These are phyloP conservation scores for Criorhina ranunculi DNA, from an alignment of 2,888 invertebrate species.

Conservation along the genomic window DNA sequence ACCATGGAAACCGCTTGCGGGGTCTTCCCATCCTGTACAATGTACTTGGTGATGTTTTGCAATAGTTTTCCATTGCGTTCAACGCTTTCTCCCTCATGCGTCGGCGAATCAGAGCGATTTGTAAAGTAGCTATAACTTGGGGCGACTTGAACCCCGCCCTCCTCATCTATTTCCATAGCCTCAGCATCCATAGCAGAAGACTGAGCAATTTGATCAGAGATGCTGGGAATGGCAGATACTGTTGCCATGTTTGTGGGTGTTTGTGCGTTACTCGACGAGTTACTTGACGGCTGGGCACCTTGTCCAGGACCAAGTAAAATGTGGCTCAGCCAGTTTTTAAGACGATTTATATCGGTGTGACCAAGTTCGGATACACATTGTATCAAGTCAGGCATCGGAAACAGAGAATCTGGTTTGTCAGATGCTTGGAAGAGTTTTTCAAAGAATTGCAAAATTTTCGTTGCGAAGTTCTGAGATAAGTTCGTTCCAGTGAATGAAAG, in stretches of 20 bases:
- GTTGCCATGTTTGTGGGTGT: slow-evolving; percentile 85
- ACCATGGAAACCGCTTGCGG: slow-evolving; percentile 83
- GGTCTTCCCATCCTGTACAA: slow-evolving; percentile 88
- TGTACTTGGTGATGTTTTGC: slow-evolving; percentile 89
- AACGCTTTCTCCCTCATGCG: slow-evolving; percentile 79
- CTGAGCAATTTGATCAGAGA: slow-evolving; percentile 83
- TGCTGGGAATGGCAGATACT: slow-evolving; percentile 84
- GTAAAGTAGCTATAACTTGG: slow-evolving; percentile 84
- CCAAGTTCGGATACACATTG: slow-evolving; percentile 88
- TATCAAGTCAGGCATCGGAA: slow-evolving; percentile 88
- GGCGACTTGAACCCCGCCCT: slow-evolving; percentile 82
- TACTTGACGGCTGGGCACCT: slow-evolving; percentile 82
- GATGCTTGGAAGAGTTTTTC: slow-evolving; percentile 89
- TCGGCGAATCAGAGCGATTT: slow-evolving; percentile 84
- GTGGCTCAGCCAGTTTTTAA: slow-evolving; percentile 88
- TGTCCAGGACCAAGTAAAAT: slow-evolving; percentile 87
- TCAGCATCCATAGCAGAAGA: slow-evolving; percentile 81
- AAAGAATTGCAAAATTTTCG: slow-evolving; percentile 92
- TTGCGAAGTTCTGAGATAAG: slow-evolving; percentile 89
- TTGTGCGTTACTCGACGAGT: slow-evolving; percentile 85
- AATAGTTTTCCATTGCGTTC: slow-evolving; percentile 90
- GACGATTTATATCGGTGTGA: slow-evolving; percentile 87
- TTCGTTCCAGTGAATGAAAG: slow-evolving; percentile 92
- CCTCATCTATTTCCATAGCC: slow-evolving; percentile 84
- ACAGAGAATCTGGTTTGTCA: slow-evolving; percentile 87